Evolutionary conservation across 1,140 invertebrate genomes (phyloP).

Genomic region (Brachystomella parvula): DNA sequence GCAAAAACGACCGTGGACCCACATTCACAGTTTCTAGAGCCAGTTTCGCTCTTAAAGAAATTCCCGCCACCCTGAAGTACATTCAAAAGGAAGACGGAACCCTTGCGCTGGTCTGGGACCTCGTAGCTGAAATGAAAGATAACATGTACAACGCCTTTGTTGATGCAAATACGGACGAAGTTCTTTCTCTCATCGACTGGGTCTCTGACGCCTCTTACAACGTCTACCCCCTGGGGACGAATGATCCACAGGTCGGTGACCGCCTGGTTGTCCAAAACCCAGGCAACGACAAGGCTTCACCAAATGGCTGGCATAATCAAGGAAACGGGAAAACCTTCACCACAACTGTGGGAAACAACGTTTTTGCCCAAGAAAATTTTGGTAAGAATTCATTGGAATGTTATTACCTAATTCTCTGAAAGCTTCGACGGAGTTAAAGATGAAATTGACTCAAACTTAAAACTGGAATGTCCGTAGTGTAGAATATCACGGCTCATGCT

Average conservation of each 20-base stretch:
- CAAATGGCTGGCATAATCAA: slow-evolving; percentile 6
- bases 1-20: no score
- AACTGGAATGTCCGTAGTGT: no score
- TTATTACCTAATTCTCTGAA: neutral
- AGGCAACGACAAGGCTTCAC: neutral
- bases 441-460: no score
- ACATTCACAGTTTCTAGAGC: neutral
- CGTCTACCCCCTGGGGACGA: slow-evolving; percentile 12
- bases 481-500: no score
- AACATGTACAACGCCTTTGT: slow-evolving; percentile 4
- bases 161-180: neutral
- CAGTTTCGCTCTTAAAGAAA: neutral
- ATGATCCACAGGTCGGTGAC: slow-evolving; percentile 4
- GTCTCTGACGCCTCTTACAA: slow-evolving; percentile 13
- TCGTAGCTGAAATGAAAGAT: neutral
- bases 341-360: slow-evolving; percentile 4
- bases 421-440: no score
- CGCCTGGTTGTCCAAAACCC: slow-evolving; percentile 3
- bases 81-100: neutral
- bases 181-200: neutral
- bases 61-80: neutral
- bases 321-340: neutral
- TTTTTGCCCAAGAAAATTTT: slow-evolving; percentile 8
- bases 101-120: neutral
- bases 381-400: neutral